Evolutionary conservation across 2,113 vertebrate genomes (phyloP), one percentile per base, ranked within the genome.

Genomic region (Ivindomyrus marchei): DNA sequence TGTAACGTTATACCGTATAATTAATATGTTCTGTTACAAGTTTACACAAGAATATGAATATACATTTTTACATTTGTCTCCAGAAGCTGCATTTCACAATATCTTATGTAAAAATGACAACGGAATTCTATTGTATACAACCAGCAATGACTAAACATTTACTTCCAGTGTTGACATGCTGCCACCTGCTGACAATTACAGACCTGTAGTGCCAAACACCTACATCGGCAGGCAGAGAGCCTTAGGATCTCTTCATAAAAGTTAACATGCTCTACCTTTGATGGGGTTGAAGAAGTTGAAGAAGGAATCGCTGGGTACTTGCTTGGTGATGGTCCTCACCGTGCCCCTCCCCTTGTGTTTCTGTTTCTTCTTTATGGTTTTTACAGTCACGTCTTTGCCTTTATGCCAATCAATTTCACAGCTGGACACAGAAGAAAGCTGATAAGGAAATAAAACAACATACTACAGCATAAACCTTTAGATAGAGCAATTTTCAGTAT

Each of bases 331-430:
- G 0, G 98, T 99, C 85, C 98, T 95, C 47, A 99, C 97, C 0
- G 98, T 99, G 93, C 98, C 98, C 47, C 98, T 96, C 3, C 98
- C 98, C 97, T 98, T 99, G 92, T 99, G 98, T 88, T 99, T 99
- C 95, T 99, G 98, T 86, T 99, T 99, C 92, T 99, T 99, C 96
- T 98, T 99, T 92, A 99, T 97, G 66, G 95, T 97, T 96, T 98
- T 99, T 90, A 99, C 96, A 0, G 98, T 99, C 58, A 99, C 97
- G n/a, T 99, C 98, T 90, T 98, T 99, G 53, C 98, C 98, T 92
- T 98, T 99, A 91, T 98, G 97, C 98, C 98, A 99, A 93, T 99
- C 97, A 91, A 99, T 98, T 62, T 96, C 96, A 93, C 98, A 99
- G 53, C 98, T 56, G 83, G 39, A 87, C 49, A 53, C 13, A 53